Evolutionary conservation across 2,888 invertebrate genomes (phyloP).

Genomic region (Dryobota labecula): DNA sequence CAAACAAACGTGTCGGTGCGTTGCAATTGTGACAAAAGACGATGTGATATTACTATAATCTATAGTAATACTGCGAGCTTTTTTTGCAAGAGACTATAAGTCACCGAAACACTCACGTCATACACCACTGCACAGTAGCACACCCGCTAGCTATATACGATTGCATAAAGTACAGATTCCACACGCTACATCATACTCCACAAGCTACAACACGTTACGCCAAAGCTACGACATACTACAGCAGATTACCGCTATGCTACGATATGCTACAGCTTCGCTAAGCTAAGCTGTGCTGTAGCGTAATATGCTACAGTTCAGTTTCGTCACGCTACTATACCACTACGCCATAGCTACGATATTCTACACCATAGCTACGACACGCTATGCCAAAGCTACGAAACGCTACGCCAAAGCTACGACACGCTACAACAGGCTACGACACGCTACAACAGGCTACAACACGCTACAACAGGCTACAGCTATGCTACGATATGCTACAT

Average conservation of each 20-base stretch:
- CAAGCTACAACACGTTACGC: neutral
- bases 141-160: neutral
- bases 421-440: neutral
- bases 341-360: neutral
- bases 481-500: neutral
- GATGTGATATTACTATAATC: neutral
- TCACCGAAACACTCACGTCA: neutral
- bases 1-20: neutral
- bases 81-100: neutral
- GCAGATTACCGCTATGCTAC: rapidly evolving
- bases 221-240: neutral
- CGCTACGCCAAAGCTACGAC: neutral
- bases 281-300: too few relatives aligned
- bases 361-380: neutral
- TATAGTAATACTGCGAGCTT: neutral
- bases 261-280: neutral
- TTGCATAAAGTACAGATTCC: neutral
- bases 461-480: neutral
- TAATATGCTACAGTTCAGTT: neutral
- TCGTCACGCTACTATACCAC: too few relatives aligned
- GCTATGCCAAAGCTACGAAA: neutral
- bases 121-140: neutral
- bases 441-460: neutral
- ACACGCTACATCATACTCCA: neutral
- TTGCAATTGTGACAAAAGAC: conserved; percentile 23